These are phyloP conservation scores for Amphiura filiformis DNA, from an alignment of 35 echinoderm and acorn worm genomes.

Conservation along the genomic window DNA sequence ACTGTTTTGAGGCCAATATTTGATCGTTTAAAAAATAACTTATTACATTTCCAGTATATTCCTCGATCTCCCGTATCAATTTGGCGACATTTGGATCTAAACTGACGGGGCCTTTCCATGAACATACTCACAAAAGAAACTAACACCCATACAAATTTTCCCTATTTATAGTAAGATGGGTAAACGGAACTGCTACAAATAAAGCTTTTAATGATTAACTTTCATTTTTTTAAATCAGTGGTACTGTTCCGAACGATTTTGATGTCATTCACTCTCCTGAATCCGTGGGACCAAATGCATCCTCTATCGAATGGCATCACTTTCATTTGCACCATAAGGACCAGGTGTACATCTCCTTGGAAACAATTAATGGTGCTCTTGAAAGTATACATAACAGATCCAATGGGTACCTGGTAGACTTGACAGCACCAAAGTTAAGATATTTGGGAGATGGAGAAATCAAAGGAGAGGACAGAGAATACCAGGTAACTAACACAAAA, in stretches of 20 bases:
- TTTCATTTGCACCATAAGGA: conserved; percentile 51
- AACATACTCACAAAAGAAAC: too few species aligned
- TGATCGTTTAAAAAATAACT: too few species aligned
- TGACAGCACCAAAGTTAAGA: conserved; percentile 24
- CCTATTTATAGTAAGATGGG: not conserved
- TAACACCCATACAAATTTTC: too few species aligned
- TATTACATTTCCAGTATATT: too few species aligned
- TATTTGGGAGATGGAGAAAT: conserved; percentile 25
- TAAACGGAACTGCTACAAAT: too few species aligned
- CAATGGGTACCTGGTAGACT: conserved; percentile 24
- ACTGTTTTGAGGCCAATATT: too few species aligned
- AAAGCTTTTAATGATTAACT: too few species aligned
- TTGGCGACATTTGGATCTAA: too few species aligned
- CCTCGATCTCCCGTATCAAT: too few species aligned
- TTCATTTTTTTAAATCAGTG: not conserved
- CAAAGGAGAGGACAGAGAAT: conserved; percentile 16
- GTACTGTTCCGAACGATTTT: not conserved
- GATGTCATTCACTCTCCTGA: conserved; percentile 32
- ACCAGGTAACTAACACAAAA: conserved; percentile 15
- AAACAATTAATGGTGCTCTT: conserved; percentile 27
- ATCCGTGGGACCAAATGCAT: not conserved
- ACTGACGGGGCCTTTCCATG: too few species aligned
- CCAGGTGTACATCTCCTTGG: conserved; percentile 26
- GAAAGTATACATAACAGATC: not conserved
- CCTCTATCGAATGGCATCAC: conserved; percentile 48